These are phyloP conservation scores for Eremophila alpestris DNA, from an alignment of 2,797 vertebrate genomes.

Conservation along the genomic window DNA sequence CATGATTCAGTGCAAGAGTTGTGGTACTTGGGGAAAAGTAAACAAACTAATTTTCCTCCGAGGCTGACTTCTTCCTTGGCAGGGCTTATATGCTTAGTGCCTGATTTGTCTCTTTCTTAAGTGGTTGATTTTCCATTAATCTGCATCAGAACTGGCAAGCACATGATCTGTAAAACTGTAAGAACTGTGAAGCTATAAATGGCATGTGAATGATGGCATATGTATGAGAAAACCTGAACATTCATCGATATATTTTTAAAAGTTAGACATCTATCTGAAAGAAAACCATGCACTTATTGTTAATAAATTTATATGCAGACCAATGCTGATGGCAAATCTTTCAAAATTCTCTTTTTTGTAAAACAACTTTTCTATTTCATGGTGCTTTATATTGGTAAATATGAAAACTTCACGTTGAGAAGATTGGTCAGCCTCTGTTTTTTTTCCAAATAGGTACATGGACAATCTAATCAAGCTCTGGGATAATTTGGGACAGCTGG, in stretches of 20 bases:
- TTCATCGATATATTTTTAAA: neutral
- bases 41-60: neutral
- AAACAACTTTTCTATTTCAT: neutral
- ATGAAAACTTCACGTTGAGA: neutral
- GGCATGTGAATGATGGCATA: neutral
- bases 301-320: neutral
- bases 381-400: neutral
- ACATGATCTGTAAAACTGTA: neutral
- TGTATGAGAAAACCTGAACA: neutral
- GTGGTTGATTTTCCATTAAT: neutral
- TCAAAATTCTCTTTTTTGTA: neutral
- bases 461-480: constrained; percentile 69
- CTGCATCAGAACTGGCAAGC: neutral
- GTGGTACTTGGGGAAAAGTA: neutral
- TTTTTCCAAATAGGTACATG: constrained; percentile 42
- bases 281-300: neutral
- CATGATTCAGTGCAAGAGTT: neutral
- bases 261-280: neutral
- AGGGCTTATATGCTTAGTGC: neutral
- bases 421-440: neutral
- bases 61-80: neutral
- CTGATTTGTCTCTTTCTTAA: neutral
- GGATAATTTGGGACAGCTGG: constrained; percentile 73
- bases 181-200: neutral
- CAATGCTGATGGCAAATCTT: neutral